phyloP scores from a whole-genome alignment of 2,888 invertebrate species.

The Stramonita haemastoma region DNA sequence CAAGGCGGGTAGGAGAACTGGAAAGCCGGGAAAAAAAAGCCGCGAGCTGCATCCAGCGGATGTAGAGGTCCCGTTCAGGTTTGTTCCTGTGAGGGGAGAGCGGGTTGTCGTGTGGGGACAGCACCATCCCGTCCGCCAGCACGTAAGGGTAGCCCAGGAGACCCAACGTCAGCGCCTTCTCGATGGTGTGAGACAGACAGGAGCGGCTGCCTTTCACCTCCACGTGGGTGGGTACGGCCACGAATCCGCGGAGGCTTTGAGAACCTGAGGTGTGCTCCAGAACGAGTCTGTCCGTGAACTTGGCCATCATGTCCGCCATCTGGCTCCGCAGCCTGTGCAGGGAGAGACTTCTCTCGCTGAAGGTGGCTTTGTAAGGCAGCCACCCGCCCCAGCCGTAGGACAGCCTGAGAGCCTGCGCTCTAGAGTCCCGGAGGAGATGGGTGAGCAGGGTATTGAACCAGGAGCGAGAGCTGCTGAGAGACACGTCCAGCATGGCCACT shows the following conservation, averaged over 20 bases:
- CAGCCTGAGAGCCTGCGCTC: constrained; percentile 92
- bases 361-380: constrained; percentile 68
- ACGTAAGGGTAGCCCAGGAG: constrained; percentile 93
- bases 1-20: constrained; percentile 92
- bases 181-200: constrained; percentile 89
- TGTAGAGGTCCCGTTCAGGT: constrained; percentile 78
- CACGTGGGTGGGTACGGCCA: constrained; percentile 89
- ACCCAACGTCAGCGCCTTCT: constrained; percentile 82
- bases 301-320: constrained; percentile 54
- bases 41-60: constrained; percentile 90
- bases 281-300: constrained; percentile 44
- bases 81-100: no score
- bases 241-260: constrained; percentile 87
- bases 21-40: constrained; percentile 93
- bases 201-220: constrained; percentile 88
- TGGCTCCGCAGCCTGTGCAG: constrained; percentile 55
- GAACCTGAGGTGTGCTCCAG: constrained; percentile 78
- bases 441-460: constrained; percentile 81
- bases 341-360: constrained; percentile 47
- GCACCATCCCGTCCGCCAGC: constrained; percentile 86
- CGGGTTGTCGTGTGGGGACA: no score
- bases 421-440: constrained; percentile 65
- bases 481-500: constrained; percentile 90
- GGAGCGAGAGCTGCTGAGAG: constrained; percentile 86
- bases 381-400: constrained; percentile 82